Evolutionary conservation across 1,140 invertebrate genomes (phyloP), one percentile per base, ranked within the genome.

Genomic region (Dinothrombium tinctorium): DNA sequence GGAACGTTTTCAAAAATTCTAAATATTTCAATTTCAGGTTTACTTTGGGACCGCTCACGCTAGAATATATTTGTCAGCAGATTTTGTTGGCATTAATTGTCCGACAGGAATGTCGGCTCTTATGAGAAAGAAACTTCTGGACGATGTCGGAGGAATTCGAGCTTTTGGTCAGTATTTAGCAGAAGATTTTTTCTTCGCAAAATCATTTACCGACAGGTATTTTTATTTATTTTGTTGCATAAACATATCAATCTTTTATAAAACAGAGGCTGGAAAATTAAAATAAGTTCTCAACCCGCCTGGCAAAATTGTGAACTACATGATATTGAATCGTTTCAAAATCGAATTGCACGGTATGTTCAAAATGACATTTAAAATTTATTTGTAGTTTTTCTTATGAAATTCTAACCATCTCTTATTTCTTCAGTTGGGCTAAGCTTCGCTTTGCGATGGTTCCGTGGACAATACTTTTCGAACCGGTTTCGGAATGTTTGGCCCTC

Each of bases 51-150:
- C 90, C 4, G 75, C 80, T 40, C 89, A 95, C 59, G 87, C 89
- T 22, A 67, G 92, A 22, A 83, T 96, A 58, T 98, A 96, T 53
- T 64, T 99, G 25, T 71, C 73, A 6, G 86, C 89, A 2, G 86
- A 96, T 61, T 69, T 83, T 4, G 58, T 94, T 1, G 67, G 78
- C 35, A 76, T 96, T 47, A 95, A 96, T 60, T 98, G 90, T 58
- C 83, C 92, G 48, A 96, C 92, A 1, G 92, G 94, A 11, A 99
- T 99, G 94, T 96, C 90, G 4, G 82, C 86, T 36, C 58, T 99
- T 32, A 71, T 98, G 54, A 66, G 86, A 28, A 89, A 92, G 53
- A 68, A 72, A 12, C 69, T 84, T 1, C 59, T 99, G 17, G 87
- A 96, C 54, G 76, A 90, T 52, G 73, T 74, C 19, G 94, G 94